Evolutionary conservation across 1,140 invertebrate genomes (phyloP).

Genomic region (Drosophila parvula): DNA sequence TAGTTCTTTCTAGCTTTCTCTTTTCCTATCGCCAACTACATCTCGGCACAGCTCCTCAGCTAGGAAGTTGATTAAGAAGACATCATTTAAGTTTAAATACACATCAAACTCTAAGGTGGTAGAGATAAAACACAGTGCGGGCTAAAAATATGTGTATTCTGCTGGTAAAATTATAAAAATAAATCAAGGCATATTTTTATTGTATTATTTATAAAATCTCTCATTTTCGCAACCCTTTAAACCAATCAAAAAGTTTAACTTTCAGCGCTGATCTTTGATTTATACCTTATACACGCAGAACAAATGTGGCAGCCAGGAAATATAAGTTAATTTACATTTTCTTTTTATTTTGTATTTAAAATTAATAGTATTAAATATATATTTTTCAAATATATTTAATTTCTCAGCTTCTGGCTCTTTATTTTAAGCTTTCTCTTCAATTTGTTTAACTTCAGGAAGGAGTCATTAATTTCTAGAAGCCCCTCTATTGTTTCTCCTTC

Average conservation of each 20-base stretch:
- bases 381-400: not conserved
- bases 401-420: rapidly evolving
- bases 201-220: not conserved
- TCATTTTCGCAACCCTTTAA: too few relatives aligned
- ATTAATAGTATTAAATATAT: not conserved
- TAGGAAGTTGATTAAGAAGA: conserved; percentile 71
- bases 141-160: conserved; percentile 5
- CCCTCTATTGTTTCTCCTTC: conserved; percentile 7
- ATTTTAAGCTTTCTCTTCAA: not conserved
- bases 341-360: not conserved
- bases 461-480: not conserved
- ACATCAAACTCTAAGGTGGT: conserved; percentile 30
- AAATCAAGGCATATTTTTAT: not conserved
- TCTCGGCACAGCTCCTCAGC: conserved; percentile 18
- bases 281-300: not conserved
- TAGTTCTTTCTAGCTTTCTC: conserved; percentile 10
- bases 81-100: conserved; percentile 75
- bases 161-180: not conserved
- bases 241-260: not conserved
- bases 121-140: conserved; percentile 32
- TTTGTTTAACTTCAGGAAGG: not conserved
- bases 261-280: not conserved
- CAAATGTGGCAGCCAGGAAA: not conserved
- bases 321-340: too few relatives aligned
- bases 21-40: conserved; percentile 10